Evolutionary conservation across 2,888 invertebrate genomes (phyloP).

Genomic region (Lacanobia oleracea): DNA sequence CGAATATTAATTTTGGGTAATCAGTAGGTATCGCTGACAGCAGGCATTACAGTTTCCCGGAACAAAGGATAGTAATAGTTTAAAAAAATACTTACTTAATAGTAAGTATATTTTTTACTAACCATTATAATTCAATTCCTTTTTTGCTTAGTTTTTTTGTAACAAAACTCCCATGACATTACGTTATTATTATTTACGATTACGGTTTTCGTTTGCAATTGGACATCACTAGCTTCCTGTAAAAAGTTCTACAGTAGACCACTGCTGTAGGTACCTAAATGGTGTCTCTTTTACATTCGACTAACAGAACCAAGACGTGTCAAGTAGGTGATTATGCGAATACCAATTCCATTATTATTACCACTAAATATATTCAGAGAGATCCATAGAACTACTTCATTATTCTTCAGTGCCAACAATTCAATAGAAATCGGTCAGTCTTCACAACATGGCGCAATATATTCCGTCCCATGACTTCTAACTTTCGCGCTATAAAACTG

Average conservation of each 20-base stretch:
- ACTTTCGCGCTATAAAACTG: slow-evolving; percentile 52
- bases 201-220: background rate
- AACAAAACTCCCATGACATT: background rate
- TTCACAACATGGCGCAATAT: slow-evolving; percentile 15
- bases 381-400: background rate
- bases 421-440: slow-evolving; percentile 31
- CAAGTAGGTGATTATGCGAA: background rate
- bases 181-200: background rate
- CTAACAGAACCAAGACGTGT: background rate
- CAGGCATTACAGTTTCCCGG: background rate
- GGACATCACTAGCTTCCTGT: slow-evolving; percentile 17
- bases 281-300: background rate
- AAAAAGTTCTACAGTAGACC: background rate
- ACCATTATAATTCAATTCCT: too few species aligned
- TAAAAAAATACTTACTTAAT: too few species aligned
- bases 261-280: background rate
- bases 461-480: slow-evolving; percentile 35
- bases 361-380: slow-evolving; percentile 4
- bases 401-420: slow-evolving; percentile 10
- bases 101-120: too few species aligned
- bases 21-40: background rate
- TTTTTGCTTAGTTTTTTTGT: too few species aligned
- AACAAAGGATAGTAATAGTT: too few species aligned
- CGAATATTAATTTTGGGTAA: background rate
- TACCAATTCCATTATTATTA: background rate